A percentile compares a stretch with the other conserved stretches of the same genome.
These are phyloP conservation scores for Champsocephalus gunnari DNA, from an alignment of 2,797 vertebrate genomes.

Conservation along the genomic window DNA sequence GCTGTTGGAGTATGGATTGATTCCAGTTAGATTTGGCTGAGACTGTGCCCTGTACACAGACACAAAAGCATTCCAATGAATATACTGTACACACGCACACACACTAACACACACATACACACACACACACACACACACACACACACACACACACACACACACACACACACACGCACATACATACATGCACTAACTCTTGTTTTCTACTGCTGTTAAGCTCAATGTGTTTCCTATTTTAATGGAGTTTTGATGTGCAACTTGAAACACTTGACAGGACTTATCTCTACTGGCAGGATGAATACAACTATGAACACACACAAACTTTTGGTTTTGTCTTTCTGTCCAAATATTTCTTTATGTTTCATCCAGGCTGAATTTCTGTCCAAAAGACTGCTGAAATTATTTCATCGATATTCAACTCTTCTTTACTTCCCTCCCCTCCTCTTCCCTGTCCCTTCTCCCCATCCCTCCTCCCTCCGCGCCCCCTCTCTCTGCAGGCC, in stretches of 20 bases:
- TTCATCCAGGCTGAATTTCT: slow-evolving; percentile 13
- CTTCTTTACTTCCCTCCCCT: slow-evolving; percentile 5
- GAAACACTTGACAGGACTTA: slow-evolving; percentile 25
- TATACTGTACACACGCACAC: not conserved
- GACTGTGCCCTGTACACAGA: slow-evolving; percentile 18
- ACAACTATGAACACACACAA: slow-evolving; percentile 23
- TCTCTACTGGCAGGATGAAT: slow-evolving; percentile 39
- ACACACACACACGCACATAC: not conserved
- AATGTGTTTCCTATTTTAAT: slow-evolving; percentile 1
- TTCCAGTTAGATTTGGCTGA: slow-evolving; percentile 58
- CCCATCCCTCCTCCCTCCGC: not conserved
- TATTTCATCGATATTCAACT: slow-evolving; percentile 43
- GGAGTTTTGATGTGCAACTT: slow-evolving; percentile 10
- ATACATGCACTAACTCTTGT: not conserved
- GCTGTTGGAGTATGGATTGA: slow-evolving; percentile 48
- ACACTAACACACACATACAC: slow-evolving; percentile 4
- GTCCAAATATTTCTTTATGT: slow-evolving; percentile 24
- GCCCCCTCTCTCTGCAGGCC: slow-evolving; percentile 77
- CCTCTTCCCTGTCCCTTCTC: slow-evolving; percentile 12
- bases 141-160: not conserved
- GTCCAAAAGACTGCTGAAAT: slow-evolving; percentile 21
- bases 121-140: not conserved
- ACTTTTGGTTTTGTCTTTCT: slow-evolving; percentile 22
- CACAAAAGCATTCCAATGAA: slow-evolving; percentile 17
- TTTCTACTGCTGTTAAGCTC: slow-evolving; percentile 13